phyloP scores from a whole-genome alignment of 1,140 invertebrate species.

The Drosophila chauvacae region DNA sequence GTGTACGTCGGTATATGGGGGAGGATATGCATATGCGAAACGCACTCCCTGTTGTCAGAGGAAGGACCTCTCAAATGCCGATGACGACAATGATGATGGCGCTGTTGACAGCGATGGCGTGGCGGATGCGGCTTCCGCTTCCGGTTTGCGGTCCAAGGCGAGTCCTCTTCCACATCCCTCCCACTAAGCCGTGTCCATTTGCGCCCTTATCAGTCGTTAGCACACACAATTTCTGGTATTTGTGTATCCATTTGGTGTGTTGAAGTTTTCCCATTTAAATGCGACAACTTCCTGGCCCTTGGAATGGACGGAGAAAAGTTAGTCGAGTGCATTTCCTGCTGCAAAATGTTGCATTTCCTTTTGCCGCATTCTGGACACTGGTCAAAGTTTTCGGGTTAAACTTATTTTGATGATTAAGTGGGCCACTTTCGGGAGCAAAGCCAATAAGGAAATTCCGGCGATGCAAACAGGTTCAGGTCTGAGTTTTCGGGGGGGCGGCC shows the following conservation, averaged over 20 bases:
- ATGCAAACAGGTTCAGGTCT: conserved; percentile 17
- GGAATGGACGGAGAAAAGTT: conserved; percentile 47
- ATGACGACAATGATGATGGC: conserved; percentile 34
- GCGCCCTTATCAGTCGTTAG: conserved; percentile 50
- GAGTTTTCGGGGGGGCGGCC: neutral
- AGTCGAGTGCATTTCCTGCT: conserved; percentile 66
- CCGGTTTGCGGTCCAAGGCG: conserved; percentile 39
- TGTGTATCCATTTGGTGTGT: conserved; percentile 50
- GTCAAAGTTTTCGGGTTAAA: conserved; percentile 43
- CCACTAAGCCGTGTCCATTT: conserved; percentile 45
- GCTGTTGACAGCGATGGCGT: conserved; percentile 43
- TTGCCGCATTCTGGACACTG: conserved; percentile 17
- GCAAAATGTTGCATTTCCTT: conserved; percentile 74
- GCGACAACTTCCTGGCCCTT: conserved; percentile 60
- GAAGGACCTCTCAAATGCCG: conserved; percentile 30
- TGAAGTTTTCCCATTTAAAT: conserved; percentile 73
- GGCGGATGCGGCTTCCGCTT: conserved; percentile 51
- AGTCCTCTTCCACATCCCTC: neutral
- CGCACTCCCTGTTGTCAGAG: conserved; percentile 13
- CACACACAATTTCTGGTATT: conserved; percentile 35
- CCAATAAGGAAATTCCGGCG: conserved; percentile 48
- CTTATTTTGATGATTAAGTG: conserved; percentile 69
- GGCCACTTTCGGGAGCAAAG: conserved; percentile 37
- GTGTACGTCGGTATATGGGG: neutral
- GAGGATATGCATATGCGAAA: conserved; percentile 13